Percentiles rank a stretch among this genome's conserved stretches.
These are phyloP conservation scores for Erebia ligea DNA, from an alignment of 2,888 invertebrate genomes.

Conservation along the genomic window DNA sequence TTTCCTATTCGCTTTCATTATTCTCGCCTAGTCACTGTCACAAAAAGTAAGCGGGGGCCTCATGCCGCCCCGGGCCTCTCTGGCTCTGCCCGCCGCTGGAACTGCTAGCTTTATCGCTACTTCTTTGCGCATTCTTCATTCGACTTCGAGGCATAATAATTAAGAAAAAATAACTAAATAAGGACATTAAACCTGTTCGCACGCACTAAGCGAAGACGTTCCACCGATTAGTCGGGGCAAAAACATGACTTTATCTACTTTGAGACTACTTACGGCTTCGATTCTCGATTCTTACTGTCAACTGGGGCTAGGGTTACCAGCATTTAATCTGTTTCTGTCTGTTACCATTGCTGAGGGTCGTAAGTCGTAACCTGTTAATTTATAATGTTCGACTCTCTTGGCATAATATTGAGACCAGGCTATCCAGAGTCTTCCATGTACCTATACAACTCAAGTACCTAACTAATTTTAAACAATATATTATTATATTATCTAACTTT, in stretches of 20 bases:
- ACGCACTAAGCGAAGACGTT: slow-evolving; percentile 32
- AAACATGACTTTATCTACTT: slow-evolving; percentile 44
- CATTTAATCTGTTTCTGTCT: neutral
- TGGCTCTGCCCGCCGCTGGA: neutral
- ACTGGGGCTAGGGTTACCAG: slow-evolving; percentile 5
- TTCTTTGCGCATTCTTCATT: slow-evolving; percentile 36
- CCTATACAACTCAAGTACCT: too few species aligned
- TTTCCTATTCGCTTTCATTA: too few species aligned
- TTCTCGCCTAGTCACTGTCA: too few species aligned
- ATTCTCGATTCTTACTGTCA: slow-evolving; percentile 30
- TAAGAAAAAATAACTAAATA: slow-evolving; percentile 39
- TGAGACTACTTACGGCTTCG: slow-evolving; percentile 34
- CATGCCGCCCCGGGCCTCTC: too few species aligned
- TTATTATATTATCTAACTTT: too few species aligned
- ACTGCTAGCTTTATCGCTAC: slow-evolving; percentile 27
- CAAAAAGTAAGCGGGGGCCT: too few species aligned
- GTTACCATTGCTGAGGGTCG: too few species aligned
- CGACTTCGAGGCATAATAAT: slow-evolving; percentile 32
- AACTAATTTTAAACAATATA: too few species aligned
- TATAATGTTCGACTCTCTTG: too few species aligned
- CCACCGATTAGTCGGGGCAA: slow-evolving; percentile 39
- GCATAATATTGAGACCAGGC: too few species aligned
- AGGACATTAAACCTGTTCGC: slow-evolving; percentile 37
- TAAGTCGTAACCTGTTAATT: too few species aligned
- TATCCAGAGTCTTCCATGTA: too few species aligned